These are phyloP conservation scores for Rhea pennata DNA, from an alignment of 2,113 vertebrate species.

Conservation along the genomic window DNA sequence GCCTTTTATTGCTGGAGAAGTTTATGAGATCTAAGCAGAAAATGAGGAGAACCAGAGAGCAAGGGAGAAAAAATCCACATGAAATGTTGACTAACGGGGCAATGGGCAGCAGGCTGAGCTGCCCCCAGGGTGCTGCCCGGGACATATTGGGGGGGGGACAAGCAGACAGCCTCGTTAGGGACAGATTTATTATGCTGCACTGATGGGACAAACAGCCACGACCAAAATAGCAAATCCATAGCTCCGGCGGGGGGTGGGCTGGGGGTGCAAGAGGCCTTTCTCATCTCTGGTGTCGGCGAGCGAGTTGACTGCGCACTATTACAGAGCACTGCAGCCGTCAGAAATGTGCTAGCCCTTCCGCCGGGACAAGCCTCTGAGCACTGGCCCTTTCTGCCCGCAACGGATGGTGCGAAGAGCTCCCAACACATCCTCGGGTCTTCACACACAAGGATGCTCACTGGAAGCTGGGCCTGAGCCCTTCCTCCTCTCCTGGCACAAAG, in stretches of 20 bases:
- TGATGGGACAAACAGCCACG: conserved; percentile 7
- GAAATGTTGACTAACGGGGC: neutral
- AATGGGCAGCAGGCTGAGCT: conserved; percentile 1
- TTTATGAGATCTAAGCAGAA: neutral
- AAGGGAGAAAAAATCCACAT: neutral
- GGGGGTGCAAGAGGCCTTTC: neutral
- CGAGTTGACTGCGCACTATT: neutral
- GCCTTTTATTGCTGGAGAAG: neutral
- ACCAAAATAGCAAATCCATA: neutral
- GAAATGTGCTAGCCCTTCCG: neutral
- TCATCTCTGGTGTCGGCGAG: neutral
- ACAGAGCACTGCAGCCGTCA: neutral
- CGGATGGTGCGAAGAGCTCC: neutral
- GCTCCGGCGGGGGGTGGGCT: neutral
- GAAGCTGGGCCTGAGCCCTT: neutral
- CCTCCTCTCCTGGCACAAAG: fast-evolving
- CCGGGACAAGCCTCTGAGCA: neutral
- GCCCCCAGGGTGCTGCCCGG: neutral
- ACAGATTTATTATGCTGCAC: conserved; percentile 3
- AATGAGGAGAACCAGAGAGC: neutral
- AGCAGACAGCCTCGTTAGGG: neutral
- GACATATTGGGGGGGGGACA: neutral
- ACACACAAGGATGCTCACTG: neutral
- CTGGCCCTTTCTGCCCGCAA: neutral
- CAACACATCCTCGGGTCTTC: neutral